Base-by-base conservation (phyloP, 1,140 invertebrate species). In the Nomia melanderi region DNA sequence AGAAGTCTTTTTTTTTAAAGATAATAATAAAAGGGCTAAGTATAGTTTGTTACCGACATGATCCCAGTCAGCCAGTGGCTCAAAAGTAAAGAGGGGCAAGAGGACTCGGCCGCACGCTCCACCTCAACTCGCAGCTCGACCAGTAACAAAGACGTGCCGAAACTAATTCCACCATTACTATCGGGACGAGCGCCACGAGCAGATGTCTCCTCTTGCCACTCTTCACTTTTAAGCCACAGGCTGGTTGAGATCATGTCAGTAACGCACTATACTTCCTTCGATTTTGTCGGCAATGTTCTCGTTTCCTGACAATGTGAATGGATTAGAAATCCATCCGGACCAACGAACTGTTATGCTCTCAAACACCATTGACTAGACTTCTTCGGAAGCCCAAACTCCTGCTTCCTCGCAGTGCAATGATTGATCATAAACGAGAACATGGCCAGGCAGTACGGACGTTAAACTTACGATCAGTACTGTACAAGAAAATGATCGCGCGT, bases 371-470 rank as follows among this genome's bases (percentile, higher is more conserved):
- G 65, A 60, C 63, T 67, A 67, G 44, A 79, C 64, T 57, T 57
- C 47, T 63, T 57, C 57, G 62, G 63, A 75, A 75, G 72, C 39
- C 62, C 64, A 47, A 59, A 36, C 33, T 56, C 44, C 53, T 33
- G 64, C 63, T 67, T 75, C 72, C 72, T 57, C 41, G 72, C 64
- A 59, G 72, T 57, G 54, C 63, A 67, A 67, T 75, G 72, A 75
- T 75, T 44, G 67, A 67, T 64, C 50, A n/a, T 31, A 75, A 75
- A 67, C 72, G 72, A 75, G 72, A 53, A 67, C 63, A 75, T 47
- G 39, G 72, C 62, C 53, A 67, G 72, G 67, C 72, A 67, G 50
- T 44, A 33, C 6, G 5, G 64, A 41, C 17, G n/a, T 44, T 20
- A 17, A 67, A 25, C 59, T 64, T 53, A 39, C 7, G 27, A 29